Evolutionary conservation across 2,113 vertebrate species (phyloP).

Genomic region (Amphiprion percula): DNA sequence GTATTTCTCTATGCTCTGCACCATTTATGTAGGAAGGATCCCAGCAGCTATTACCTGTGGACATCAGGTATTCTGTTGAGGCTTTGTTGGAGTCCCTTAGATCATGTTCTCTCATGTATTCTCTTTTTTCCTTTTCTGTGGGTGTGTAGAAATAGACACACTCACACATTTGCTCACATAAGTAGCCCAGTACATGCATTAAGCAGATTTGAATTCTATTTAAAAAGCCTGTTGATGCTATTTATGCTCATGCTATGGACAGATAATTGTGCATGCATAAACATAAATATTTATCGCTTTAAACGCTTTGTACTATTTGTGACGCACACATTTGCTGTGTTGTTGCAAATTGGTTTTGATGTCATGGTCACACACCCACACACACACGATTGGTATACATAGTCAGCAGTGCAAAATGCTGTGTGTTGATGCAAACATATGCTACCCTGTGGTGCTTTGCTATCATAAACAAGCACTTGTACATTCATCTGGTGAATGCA

Average conservation of each 20-base stretch:
- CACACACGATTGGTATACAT: background rate
- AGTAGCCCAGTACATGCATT: background rate
- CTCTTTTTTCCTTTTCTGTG: background rate
- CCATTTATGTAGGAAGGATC: no score
- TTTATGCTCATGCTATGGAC: background rate
- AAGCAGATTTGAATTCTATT: background rate
- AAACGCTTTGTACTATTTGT: conserved; percentile 8
- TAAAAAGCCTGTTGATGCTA: background rate
- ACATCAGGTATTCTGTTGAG: no score
- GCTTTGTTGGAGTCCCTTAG: no score
- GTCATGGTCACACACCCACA: conserved; percentile 16
- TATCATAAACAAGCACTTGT: background rate
- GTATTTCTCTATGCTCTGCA: no score
- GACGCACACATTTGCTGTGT: background rate
- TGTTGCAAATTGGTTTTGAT: conserved; percentile 18
- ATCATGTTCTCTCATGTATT: no score
- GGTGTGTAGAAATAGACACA: background rate
- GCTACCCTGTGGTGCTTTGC: background rate
- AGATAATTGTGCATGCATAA: background rate
- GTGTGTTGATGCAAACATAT: conserved; percentile 1
- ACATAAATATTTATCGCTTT: background rate
- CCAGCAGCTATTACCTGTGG: no score
- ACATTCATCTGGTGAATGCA: conserved; percentile 4
- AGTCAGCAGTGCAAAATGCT: background rate
- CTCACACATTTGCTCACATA: background rate